Evolutionary conservation across 2,113 vertebrate species (phyloP).

Genomic region (Chaetodon auriga): DNA sequence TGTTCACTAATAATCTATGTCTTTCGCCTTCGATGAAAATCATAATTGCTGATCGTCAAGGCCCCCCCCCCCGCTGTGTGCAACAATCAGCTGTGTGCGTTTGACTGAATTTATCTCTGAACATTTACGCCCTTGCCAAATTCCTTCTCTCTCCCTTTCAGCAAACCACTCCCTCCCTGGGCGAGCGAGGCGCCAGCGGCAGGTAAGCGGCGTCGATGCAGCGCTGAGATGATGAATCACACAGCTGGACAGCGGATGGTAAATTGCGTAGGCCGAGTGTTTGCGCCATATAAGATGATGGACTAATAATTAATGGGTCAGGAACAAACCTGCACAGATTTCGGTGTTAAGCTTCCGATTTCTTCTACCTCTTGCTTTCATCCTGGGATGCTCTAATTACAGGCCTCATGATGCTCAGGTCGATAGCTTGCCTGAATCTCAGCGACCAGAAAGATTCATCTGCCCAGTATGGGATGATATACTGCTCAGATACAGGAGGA

Average conservation of each 20-base stretch:
- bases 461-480: not conserved
- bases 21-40: constrained; percentile 32
- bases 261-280: constrained; percentile 21
- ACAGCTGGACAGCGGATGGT: constrained; percentile 7
- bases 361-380: too few species aligned
- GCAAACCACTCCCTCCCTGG: constrained; percentile 31
- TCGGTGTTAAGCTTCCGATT: too few species aligned
- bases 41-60: constrained; percentile 26
- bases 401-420: constrained; percentile 37
- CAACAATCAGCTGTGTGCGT: not conserved
- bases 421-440: constrained; percentile 35
- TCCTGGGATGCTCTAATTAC: constrained; percentile 63
- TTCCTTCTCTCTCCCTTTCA: not conserved
- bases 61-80: not conserved
- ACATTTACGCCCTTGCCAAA: not conserved
- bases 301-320: constrained; percentile 56
- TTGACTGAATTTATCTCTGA: constrained; percentile 33
- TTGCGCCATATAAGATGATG: constrained; percentile 22
- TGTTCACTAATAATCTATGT: constrained; percentile 12
- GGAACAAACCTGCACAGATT: constrained; percentile 16
- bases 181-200: not conserved
- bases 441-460: constrained; percentile 39
- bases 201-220: constrained; percentile 42
- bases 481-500: constrained; percentile 9
- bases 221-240: constrained; percentile 38